A percentile compares a stretch with the other conserved stretches of the same genome.
Conservation (phyloP, 2,888 invertebrate genomes). For the Diplazon laetatorius region DNA sequence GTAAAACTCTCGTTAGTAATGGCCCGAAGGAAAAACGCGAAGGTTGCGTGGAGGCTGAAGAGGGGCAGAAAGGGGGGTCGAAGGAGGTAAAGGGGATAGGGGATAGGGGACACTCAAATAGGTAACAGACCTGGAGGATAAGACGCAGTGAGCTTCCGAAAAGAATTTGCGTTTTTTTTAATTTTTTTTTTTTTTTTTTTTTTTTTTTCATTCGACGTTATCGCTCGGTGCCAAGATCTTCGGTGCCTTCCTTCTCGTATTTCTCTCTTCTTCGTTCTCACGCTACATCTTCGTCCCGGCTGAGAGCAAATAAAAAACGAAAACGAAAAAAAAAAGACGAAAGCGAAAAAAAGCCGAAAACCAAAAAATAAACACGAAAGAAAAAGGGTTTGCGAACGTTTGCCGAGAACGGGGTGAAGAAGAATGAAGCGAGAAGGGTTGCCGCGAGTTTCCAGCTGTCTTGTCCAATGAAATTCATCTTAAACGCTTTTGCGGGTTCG, state of each 20-base stretch:
- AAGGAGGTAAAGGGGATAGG: no score
- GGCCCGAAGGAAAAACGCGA: constrained; percentile 44
- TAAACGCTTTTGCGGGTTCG: constrained; percentile 44
- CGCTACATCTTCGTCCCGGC: background rate
- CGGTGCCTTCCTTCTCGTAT: constrained; percentile 1
- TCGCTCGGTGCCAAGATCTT: constrained; percentile 35
- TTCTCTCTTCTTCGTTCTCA: background rate
- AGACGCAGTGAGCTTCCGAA: constrained; percentile 26
- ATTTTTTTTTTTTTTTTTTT: constrained; percentile 23
- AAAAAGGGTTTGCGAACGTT: no score
- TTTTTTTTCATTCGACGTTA: constrained; percentile 41
- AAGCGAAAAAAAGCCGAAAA: no score
- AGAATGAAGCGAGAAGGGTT: constrained; percentile 24
- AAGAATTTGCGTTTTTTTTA: constrained; percentile 52
- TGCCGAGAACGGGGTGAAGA: constrained; percentile 21
- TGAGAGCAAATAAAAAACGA: background rate
- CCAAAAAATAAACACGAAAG: no score
- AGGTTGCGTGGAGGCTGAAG: constrained; percentile 18
- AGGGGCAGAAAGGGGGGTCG: constrained; percentile 25
- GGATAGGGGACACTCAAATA: no score
- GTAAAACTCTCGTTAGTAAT: constrained; percentile 58
- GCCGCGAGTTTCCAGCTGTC: constrained; percentile 48
- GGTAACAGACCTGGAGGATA: constrained; percentile 22
- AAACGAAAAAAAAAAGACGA: no score
- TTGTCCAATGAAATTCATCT: constrained; percentile 53